Conservation (phyloP, 2,113 vertebrate species). For the Pampusana beccarii region DNA sequence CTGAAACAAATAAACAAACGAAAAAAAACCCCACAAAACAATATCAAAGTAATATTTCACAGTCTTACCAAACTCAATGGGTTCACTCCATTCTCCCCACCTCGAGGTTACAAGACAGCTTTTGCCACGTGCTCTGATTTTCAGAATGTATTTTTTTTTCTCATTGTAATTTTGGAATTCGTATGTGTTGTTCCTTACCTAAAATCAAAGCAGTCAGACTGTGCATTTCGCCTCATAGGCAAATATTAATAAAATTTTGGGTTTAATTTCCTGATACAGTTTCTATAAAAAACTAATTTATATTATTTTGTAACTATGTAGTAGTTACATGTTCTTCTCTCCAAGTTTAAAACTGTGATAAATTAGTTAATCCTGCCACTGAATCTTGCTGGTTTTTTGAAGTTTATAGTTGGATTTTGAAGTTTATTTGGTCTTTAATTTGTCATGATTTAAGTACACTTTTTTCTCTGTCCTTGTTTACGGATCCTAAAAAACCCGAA, state of each 20-base stretch:
- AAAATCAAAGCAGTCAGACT: background rate
- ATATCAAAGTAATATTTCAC: background rate
- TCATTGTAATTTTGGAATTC: background rate
- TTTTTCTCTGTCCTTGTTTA: background rate
- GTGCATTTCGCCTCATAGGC: background rate
- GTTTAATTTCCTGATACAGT: background rate
- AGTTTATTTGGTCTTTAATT: background rate
- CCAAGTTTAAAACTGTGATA: background rate
- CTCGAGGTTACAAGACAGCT: accelerated
- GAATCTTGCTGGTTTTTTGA: background rate
- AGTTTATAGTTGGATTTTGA: background rate
- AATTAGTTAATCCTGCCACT: background rate
- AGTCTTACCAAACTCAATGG: constrained; percentile 53
- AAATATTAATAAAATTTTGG: background rate
- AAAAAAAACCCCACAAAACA: no score
- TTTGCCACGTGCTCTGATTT: background rate
- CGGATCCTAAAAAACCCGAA: background rate
- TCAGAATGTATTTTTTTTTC: constrained; percentile 1
- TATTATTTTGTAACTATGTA: background rate
- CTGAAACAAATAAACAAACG: no score
- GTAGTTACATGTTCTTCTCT: background rate
- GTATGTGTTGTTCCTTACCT: background rate
- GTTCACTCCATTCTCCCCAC: constrained; percentile 61
- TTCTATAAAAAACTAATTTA: background rate
- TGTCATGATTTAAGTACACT: background rate